Conservation (phyloP, 2,113 vertebrate species). For the Tetraodon nigroviridis region DNA sequence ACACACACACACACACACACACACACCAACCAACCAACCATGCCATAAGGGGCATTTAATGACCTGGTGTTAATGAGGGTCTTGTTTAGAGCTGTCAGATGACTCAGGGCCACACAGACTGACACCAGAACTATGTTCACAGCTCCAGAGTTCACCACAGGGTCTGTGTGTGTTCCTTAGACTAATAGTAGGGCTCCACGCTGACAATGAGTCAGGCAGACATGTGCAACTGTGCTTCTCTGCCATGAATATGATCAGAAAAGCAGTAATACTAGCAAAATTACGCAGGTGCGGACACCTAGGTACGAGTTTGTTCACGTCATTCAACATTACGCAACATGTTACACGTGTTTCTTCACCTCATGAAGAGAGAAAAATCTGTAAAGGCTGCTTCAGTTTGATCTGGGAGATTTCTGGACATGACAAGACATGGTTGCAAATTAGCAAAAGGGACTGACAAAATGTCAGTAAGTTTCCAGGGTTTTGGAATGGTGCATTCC, state of each 20-base stretch:
- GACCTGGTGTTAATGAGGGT: slow-evolving; percentile 46
- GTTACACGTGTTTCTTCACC: no score
- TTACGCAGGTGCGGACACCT: neutral
- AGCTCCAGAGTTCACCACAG: slow-evolving; percentile 1
- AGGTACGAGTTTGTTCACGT: no score
- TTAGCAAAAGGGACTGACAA: no score
- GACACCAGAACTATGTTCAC: slow-evolving; percentile 45
- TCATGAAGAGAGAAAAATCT: neutral
- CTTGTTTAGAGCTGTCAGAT: slow-evolving; percentile 19
- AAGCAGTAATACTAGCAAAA: neutral
- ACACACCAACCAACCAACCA: slow-evolving; percentile 9
- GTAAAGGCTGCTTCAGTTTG: no score
- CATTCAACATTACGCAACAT: no score
- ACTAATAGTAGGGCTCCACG: slow-evolving; percentile 8
- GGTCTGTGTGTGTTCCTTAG: neutral
- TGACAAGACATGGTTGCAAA: no score
- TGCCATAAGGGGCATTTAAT: slow-evolving; percentile 47
- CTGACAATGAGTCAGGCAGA: slow-evolving; percentile 46
- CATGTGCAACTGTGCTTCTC: slow-evolving; percentile 53
- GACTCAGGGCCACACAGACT: slow-evolving; percentile 26
- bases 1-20: slow-evolving; percentile 5
- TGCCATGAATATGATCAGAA: slow-evolving; percentile 17
- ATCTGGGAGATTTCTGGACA: no score
- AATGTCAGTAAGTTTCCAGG: no score
- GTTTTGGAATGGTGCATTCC: slow-evolving; percentile 26